Evolutionary conservation across 2,113 vertebrate species (phyloP), one percentile per base, ranked within the genome.

Genomic region (Mastomys natalensis): DNA sequence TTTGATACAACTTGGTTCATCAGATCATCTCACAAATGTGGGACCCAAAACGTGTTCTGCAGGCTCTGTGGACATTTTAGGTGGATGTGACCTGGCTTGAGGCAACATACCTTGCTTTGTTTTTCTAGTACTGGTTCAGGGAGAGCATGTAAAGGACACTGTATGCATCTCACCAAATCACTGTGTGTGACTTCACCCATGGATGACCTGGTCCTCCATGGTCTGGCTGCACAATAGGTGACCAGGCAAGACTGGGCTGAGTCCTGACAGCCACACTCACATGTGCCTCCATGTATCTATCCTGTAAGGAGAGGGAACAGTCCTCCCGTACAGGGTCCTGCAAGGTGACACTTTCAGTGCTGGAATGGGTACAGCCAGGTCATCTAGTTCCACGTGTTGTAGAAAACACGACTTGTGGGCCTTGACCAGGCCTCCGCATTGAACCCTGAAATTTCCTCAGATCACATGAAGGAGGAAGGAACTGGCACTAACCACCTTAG

Each of bases 301-400:
- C n/a, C 43, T 15, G 7, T 37, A 22, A 13, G 29, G 43, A 85
- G 51, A 3, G 4, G 24, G 3, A 1, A n/a, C 8, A 0, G 1
- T 13, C 40, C 26, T 0, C 0, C 70, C 0, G 4, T 7, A 37
- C 31, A 0, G 0, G 0, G 1, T 40, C 26, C 89, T 68, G 6
- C 29, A 87, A 48, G 16, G 40, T 16, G 31, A 80, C 24, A 34
- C 51, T 37, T 21, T 40, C 37, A 19, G 73, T 19, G 31, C 43
- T 45, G 34, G 15, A 24, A 13, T 10, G 2, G 2, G 34, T 17
- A 66, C 0, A 16, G 24, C 26, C 29, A 37, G 1, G 73, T 24
- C 9, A 3, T 34, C 37, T 0, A 15, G 40, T 45, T 53, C 62
- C 4, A 17, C 55, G 7, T 2, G 1, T 2, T 3, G 1, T 2